phyloP scores from a whole-genome alignment of 2,888 invertebrate species.

The Nemotelus nigrinus region DNA sequence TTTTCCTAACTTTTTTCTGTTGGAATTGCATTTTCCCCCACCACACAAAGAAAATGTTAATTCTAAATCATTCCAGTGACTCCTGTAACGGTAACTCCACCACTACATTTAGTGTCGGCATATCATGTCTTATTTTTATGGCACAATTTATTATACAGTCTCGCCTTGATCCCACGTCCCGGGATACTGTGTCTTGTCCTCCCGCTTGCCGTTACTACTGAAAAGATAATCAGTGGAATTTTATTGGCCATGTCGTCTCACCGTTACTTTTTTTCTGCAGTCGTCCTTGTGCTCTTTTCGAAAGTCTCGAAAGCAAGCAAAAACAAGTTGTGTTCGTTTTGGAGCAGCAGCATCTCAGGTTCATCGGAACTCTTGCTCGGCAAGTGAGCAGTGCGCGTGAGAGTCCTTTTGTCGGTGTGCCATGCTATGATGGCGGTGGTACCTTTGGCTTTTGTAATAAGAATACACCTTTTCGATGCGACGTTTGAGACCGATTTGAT shows the following conservation, averaged over 20 bases:
- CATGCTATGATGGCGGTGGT: conserved; percentile 3
- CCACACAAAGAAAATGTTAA: too few relatives aligned
- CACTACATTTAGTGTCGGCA: conserved; percentile 7
- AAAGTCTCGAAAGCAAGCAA: conserved; percentile 4
- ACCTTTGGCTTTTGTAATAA: conserved; percentile 46
- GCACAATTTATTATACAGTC: conserved; percentile 47
- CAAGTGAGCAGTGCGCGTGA: conserved; percentile 23
- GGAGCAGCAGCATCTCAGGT: neutral
- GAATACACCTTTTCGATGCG: conserved; percentile 48
- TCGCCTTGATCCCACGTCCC: neutral
- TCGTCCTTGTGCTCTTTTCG: conserved; percentile 10
- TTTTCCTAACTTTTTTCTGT: too few relatives aligned
- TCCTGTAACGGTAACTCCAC: neutral
- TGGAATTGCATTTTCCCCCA: too few relatives aligned
- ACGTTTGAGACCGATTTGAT: conserved; percentile 49
- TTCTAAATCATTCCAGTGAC: too few relatives aligned
- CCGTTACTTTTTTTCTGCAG: conserved; percentile 34
- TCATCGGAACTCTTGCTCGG: conserved; percentile 13
- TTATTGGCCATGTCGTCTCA: conserved; percentile 49
- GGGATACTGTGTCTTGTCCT: neutral
- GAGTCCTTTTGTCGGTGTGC: conserved; percentile 31
- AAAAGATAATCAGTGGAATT: conserved; percentile 50
- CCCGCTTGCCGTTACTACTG: conserved; percentile 26
- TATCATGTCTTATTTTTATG: conserved; percentile 49
- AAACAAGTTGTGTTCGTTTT: neutral